These are phyloP conservation scores for Tipula unca DNA, from an alignment of 2,888 invertebrate species.

Conservation along the genomic window DNA sequence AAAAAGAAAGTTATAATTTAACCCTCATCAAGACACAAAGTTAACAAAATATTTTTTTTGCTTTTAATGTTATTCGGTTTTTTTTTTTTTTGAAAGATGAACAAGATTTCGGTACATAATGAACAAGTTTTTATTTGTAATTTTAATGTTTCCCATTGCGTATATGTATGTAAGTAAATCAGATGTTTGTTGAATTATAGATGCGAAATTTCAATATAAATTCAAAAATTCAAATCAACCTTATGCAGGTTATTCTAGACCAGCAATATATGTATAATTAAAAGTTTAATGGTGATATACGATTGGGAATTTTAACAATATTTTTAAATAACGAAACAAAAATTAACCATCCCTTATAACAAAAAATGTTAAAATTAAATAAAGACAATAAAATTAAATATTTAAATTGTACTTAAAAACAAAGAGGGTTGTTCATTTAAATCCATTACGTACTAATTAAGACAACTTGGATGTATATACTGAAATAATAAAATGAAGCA, in stretches of 20 bases:
- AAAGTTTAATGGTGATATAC: background rate
- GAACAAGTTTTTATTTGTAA: background rate
- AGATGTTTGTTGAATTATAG: background rate
- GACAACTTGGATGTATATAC: background rate
- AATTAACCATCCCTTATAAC: background rate
- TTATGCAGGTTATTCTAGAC: too few species aligned
- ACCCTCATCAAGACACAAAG: conserved; percentile 8
- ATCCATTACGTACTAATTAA: conserved; percentile 8
- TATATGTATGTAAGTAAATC: background rate
- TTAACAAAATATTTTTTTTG: background rate
- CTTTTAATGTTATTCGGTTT: background rate
- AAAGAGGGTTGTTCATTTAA: conserved; percentile 14
- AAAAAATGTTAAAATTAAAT: background rate
- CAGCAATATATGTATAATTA: background rate
- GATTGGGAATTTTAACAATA: background rate
- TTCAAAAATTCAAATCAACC: too few species aligned
- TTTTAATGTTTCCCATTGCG: background rate
- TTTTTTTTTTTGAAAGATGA: background rate
- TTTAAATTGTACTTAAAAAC: conserved; percentile 14
- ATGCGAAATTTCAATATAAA: background rate
- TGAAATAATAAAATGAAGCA: conserved; percentile 8
- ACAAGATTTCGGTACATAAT: background rate
- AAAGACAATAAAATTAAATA: conserved; percentile 14
- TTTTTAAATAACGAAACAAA: background rate
- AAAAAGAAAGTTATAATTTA: background rate